Percentiles rank a stretch among this genome's conserved stretches.
phyloP scores from a whole-genome alignment of 2,113 vertebrate species.

The Glaucomys volans region DNA sequence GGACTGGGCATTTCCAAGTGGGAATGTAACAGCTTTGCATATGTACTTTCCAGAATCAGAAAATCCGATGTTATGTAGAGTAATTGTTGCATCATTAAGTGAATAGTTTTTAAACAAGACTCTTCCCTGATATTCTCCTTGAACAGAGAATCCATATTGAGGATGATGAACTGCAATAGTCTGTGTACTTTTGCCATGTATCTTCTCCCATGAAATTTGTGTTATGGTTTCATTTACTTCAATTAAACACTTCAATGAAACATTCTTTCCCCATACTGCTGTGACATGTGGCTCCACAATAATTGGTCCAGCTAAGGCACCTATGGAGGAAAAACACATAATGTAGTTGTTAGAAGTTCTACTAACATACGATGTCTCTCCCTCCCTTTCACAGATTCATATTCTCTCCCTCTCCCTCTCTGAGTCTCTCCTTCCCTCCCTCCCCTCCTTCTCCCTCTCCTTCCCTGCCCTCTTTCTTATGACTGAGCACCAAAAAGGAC shows the following conservation, averaged over 20 bases:
- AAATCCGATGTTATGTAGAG: slow-evolving; percentile 92
- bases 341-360: slow-evolving; percentile 27
- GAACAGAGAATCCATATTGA: slow-evolving; percentile 93
- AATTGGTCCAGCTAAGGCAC: slow-evolving; percentile 92
- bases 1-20: slow-evolving; percentile 94
- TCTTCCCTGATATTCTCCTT: slow-evolving; percentile 91
- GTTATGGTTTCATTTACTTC: slow-evolving; percentile 95
- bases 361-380: background rate
- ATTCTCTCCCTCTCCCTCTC: background rate
- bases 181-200: slow-evolving; percentile 89
- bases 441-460: background rate
- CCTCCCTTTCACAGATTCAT: background rate
- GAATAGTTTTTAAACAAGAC: slow-evolving; percentile 94
- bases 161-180: slow-evolving; percentile 96
- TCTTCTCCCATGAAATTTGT: slow-evolving; percentile 97
- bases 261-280: slow-evolving; percentile 96
- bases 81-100: slow-evolving; percentile 93
- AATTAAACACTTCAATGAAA: slow-evolving; percentile 94
- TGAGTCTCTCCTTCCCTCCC: background rate
- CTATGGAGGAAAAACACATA: slow-evolving; percentile 83
- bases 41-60: slow-evolving; percentile 94
- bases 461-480: background rate
- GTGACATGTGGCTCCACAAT: slow-evolving; percentile 92
- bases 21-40: slow-evolving; percentile 97
- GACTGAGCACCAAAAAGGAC: background rate